These are phyloP conservation scores for Xyrichtys novacula DNA, from an alignment of 2,797 vertebrate genomes.

Conservation along the genomic window DNA sequence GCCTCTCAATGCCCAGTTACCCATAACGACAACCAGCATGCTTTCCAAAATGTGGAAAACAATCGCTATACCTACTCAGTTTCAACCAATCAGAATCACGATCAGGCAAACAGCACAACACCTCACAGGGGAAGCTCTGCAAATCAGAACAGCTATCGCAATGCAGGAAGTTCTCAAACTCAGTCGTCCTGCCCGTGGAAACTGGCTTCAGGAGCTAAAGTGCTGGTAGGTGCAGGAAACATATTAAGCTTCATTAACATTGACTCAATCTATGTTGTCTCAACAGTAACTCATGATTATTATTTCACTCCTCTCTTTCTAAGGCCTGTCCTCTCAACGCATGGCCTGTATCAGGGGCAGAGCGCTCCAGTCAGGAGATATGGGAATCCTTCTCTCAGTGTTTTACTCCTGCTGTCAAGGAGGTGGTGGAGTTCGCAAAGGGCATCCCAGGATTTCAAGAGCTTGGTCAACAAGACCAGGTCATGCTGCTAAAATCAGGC, in stretches of 20 bases:
- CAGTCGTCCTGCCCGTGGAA: constrained; percentile 83
- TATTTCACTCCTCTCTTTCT: constrained; percentile 6
- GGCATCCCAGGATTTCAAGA: constrained; percentile 88
- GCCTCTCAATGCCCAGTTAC: constrained; percentile 61
- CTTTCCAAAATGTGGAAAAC: constrained; percentile 77
- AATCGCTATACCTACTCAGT: constrained; percentile 67
- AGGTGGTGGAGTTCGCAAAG: constrained; percentile 89
- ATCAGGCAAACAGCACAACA: constrained; percentile 43
- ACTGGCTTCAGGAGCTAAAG: constrained; percentile 82
- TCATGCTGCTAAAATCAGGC: constrained; percentile 88
- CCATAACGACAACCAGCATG: constrained; percentile 67
- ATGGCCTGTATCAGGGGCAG: constrained; percentile 81
- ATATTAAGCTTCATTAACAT: background rate
- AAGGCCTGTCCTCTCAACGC: constrained; percentile 88
- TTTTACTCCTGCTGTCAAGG: constrained; percentile 88
- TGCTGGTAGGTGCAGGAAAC: constrained; percentile 80
- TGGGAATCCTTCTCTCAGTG: constrained; percentile 89
- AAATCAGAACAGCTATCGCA: constrained; percentile 64
- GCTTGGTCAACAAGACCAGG: constrained; percentile 88
- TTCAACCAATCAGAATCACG: constrained; percentile 76
- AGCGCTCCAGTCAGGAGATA: constrained; percentile 83
- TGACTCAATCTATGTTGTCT: constrained; percentile 1
- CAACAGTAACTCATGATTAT: background rate
- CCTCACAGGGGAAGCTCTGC: constrained; percentile 54
- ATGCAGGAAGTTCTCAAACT: constrained; percentile 50